Evolutionary conservation across 2,888 invertebrate species (phyloP).

Genomic region (Neelides folsomi): DNA sequence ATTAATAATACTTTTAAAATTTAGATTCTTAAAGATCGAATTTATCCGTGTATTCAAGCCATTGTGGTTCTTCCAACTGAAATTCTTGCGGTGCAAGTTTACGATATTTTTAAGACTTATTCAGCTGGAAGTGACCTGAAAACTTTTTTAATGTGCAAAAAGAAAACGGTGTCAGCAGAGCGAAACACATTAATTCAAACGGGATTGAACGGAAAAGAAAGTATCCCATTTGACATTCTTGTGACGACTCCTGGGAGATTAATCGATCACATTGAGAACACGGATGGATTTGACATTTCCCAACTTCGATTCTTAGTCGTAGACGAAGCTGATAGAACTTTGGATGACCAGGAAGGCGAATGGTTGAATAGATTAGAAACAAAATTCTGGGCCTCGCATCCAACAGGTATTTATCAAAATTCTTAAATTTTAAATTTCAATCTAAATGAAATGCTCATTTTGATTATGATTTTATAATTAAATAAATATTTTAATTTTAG

Average conservation of each 20-base stretch:
- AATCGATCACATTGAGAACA: constrained; percentile 77
- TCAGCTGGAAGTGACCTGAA: constrained; percentile 53
- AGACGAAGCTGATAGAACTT: constrained; percentile 93
- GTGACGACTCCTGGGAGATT: constrained; percentile 87
- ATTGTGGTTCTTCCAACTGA: constrained; percentile 31
- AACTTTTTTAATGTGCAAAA: constrained; percentile 44
- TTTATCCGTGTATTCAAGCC: constrained; percentile 21
- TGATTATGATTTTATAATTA: neutral
- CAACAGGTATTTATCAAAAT: constrained; percentile 21
- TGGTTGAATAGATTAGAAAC: constrained; percentile 71
- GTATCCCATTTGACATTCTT: constrained; percentile 54
- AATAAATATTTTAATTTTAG: constrained; percentile 7
- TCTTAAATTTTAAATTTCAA: neutral
- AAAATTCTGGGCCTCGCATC: constrained; percentile 43
- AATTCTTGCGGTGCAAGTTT: constrained; percentile 28
- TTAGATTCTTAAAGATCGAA: constrained; percentile 20
- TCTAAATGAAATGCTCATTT: neutral
- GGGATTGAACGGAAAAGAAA: constrained; percentile 16
- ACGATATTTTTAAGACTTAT: constrained; percentile 44
- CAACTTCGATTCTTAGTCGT: constrained; percentile 68
- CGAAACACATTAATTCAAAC: constrained; percentile 16
- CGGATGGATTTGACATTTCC: constrained; percentile 60
- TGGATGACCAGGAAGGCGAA: constrained; percentile 80
- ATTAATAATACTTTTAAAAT: too few relatives aligned
- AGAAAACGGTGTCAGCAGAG: constrained; percentile 22